Evolutionary conservation across 1,140 invertebrate species (phyloP).

Genomic region (Pollicipes pollicipes): DNA sequence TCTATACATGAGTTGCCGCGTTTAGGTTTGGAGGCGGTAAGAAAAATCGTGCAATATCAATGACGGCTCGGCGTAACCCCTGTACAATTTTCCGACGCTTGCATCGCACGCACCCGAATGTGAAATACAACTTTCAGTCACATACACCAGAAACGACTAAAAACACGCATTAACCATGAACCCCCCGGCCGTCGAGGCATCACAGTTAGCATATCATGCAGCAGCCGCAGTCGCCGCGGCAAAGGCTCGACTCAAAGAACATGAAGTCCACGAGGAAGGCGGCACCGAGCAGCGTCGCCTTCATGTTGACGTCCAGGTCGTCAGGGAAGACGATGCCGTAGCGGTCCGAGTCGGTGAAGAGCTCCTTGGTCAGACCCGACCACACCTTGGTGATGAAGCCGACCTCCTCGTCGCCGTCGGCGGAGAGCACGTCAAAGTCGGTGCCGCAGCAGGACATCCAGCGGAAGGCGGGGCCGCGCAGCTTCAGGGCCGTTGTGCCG

Average conservation of each 20-base stretch:
- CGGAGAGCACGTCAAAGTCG: conserved; percentile 18
- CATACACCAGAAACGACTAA: no score
- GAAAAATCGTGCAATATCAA: no score
- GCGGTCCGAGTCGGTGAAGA: conserved; percentile 31
- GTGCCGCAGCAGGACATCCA: conserved; percentile 58
- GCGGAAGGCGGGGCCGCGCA: conserved; percentile 68
- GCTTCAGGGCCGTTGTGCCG: conserved; percentile 53
- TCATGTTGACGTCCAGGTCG: conserved; percentile 28
- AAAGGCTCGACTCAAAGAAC: conserved; percentile 10
- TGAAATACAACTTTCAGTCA: no score
- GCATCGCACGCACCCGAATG: no score
- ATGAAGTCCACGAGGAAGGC: conserved; percentile 27
- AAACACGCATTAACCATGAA: no score
- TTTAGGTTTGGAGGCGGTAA: no score
- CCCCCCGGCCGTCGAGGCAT: no score
- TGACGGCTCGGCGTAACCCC: no score
- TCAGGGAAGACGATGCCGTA: conserved; percentile 30
- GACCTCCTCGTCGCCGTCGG: conserved; percentile 23
- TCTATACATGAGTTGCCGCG: no score
- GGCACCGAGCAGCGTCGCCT: conserved; percentile 27
- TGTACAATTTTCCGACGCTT: no score
- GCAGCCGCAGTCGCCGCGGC: not conserved
- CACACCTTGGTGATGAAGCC: conserved; percentile 31
- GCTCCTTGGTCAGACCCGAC: conserved; percentile 28
- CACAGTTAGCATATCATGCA: not conserved